These are phyloP conservation scores for Nebria brevicollis DNA, from an alignment of 2,888 invertebrate genomes.

Conservation along the genomic window DNA sequence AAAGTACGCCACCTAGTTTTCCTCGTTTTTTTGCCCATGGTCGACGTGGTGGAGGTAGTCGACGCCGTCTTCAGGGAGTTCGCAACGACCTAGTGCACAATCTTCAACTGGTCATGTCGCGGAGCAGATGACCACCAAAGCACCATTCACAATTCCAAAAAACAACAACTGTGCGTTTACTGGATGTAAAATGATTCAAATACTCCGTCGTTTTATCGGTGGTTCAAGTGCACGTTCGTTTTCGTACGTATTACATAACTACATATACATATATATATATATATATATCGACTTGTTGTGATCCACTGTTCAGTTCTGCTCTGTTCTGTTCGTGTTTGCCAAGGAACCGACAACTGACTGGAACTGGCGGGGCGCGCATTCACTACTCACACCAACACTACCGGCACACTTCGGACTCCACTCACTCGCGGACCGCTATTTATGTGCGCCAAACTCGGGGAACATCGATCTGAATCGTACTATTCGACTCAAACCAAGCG, in stretches of 20 bases:
- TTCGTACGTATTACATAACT: neutral
- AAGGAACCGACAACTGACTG: neutral
- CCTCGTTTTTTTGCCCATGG: conserved; percentile 71
- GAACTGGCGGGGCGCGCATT: neutral
- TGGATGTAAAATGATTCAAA: no score
- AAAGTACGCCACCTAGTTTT: conserved; percentile 73
- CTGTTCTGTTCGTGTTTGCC: neutral
- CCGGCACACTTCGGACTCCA: neutral
- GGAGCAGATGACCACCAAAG: neutral
- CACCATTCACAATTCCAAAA: neutral
- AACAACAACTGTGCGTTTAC: neutral
- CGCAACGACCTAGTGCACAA: neutral
- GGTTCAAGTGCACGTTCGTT: neutral
- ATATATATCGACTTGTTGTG: neutral
- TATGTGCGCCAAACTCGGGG: conserved; percentile 10
- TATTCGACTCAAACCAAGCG: neutral
- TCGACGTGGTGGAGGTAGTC: conserved; percentile 39
- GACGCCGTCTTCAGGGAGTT: neutral
- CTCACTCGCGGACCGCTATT: neutral
- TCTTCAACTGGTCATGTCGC: conserved; percentile 20
- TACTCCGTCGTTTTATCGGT: neutral
- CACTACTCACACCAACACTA: neutral
- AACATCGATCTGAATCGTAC: conserved; percentile 8
- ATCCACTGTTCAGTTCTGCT: neutral
- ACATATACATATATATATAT: no score